A percentile compares a stretch with the other conserved stretches of the same genome.
phyloP scores from a whole-genome alignment of 2,888 invertebrate genomes.

The Conops quadrifasciatus region DNA sequence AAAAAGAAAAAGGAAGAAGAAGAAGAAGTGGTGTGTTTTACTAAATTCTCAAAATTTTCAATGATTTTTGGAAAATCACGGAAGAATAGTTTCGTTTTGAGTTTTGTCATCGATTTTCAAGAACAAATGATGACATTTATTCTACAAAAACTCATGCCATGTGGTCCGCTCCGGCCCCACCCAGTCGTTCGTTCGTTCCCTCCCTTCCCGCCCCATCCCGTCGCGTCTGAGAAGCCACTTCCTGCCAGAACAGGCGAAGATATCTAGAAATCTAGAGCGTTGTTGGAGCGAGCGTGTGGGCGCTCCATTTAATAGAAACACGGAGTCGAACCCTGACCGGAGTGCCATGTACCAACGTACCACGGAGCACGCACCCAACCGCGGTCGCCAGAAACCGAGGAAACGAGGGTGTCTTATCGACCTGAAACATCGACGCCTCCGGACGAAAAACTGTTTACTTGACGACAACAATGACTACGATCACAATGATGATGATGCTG shows the following conservation, averaged over 20 bases:
- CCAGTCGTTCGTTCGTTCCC: no score
- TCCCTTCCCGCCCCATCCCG: neutral
- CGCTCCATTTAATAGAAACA: constrained; percentile 22
- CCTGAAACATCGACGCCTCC: neutral
- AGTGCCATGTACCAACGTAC: neutral
- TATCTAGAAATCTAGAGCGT: neutral
- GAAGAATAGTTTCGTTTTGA: no score
- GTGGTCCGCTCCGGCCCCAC: no score
- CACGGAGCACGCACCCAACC: neutral
- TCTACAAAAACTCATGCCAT: no score
- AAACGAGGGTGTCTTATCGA: neutral
- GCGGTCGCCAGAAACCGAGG: neutral
- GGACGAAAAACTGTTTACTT: neutral
- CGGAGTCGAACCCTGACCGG: constrained; percentile 15
- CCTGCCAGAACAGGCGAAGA: neutral
- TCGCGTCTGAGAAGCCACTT: neutral
- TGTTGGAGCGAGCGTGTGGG: constrained; percentile 21
- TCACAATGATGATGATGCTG: neutral
- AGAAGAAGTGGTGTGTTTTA: no score
- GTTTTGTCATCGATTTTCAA: no score
- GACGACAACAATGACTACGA: neutral
- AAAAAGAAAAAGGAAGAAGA: no score
- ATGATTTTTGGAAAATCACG: no score
- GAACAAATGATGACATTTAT: no score
- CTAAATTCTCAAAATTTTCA: no score